Conservation (phyloP, 2,888 invertebrate genomes). For the Dynastes hyllus region DNA sequence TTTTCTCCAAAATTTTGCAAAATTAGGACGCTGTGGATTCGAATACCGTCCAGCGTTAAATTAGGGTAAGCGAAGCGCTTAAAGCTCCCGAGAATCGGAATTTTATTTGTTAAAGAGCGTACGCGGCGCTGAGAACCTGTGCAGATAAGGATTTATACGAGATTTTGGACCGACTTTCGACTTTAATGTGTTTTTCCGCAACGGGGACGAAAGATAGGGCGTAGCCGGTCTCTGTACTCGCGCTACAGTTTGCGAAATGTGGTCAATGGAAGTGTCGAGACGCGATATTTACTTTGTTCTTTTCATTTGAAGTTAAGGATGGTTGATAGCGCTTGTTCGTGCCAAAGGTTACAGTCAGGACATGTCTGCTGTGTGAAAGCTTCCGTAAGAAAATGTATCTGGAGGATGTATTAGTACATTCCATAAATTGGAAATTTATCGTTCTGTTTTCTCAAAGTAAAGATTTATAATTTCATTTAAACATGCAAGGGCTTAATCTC, state of each 20-base stretch:
- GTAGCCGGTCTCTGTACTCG: background rate
- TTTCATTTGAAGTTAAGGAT: background rate
- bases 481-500: too few relatives aligned
- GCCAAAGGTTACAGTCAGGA: conserved; percentile 3
- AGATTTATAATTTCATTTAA: too few relatives aligned
- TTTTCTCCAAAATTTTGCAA: too few relatives aligned
- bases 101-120: conserved; percentile 30
- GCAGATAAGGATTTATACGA: background rate
- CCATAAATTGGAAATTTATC: background rate
- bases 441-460: background rate
- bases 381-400: conserved; percentile 4
- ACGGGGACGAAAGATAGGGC: background rate
- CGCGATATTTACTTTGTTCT: conserved; percentile 6
- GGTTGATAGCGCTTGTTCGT: background rate
- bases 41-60: too few relatives aligned
- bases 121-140: background rate
- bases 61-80: too few relatives aligned
- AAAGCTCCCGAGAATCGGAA: background rate
- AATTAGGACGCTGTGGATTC: too few relatives aligned
- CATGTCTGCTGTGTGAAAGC: background rate
- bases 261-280: background rate
- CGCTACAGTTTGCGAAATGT: background rate
- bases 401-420: background rate
- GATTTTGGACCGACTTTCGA: background rate
- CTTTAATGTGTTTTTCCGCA: background rate